Percentiles rank a stretch among this genome's conserved stretches.
Evolutionary conservation across 2,888 invertebrate species (phyloP).

Genomic region (Nymphalis c-album): DNA sequence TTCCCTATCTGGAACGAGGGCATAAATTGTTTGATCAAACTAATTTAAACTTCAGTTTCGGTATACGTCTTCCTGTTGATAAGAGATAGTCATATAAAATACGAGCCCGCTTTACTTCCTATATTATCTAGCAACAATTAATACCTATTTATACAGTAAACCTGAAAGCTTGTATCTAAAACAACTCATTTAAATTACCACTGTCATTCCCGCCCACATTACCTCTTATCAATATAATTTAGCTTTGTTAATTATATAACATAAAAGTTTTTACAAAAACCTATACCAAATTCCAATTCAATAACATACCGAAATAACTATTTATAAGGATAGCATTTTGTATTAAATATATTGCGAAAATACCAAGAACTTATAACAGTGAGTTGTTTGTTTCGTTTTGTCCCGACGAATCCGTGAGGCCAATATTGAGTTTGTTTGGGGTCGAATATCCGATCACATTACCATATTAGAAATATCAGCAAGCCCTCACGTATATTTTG

Average conservation of each 20-base stretch:
- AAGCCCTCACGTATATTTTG: constrained; percentile 38
- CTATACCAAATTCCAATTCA: background rate
- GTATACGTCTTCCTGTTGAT: constrained; percentile 17
- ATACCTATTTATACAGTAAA: constrained; percentile 26
- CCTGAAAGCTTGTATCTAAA: constrained; percentile 30
- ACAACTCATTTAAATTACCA: constrained; percentile 30
- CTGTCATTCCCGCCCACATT: constrained; percentile 35
- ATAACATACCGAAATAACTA: background rate
- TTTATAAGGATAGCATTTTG: background rate
- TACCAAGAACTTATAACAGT: constrained; percentile 12
- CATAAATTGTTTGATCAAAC: constrained; percentile 26
- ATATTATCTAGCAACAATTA: constrained; percentile 23
- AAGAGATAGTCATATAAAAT: constrained; percentile 13
- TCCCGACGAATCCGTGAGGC: constrained; percentile 39
- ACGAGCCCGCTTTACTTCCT: constrained; percentile 16
- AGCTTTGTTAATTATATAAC: background rate
- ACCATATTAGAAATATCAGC: constrained; percentile 45
- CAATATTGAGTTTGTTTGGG: constrained; percentile 43
- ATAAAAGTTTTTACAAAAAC: background rate
- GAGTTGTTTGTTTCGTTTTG: constrained; percentile 37
- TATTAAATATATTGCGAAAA: constrained; percentile 8
- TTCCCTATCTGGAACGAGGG: constrained; percentile 19
- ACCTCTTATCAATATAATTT: constrained; percentile 36
- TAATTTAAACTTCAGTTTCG: constrained; percentile 27
- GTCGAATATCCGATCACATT: constrained; percentile 45